A percentile compares a stretch with the other conserved stretches of the same genome.
These are phyloP conservation scores for Hedychridium roseum DNA, from an alignment of 2,888 invertebrate genomes.

Conservation along the genomic window DNA sequence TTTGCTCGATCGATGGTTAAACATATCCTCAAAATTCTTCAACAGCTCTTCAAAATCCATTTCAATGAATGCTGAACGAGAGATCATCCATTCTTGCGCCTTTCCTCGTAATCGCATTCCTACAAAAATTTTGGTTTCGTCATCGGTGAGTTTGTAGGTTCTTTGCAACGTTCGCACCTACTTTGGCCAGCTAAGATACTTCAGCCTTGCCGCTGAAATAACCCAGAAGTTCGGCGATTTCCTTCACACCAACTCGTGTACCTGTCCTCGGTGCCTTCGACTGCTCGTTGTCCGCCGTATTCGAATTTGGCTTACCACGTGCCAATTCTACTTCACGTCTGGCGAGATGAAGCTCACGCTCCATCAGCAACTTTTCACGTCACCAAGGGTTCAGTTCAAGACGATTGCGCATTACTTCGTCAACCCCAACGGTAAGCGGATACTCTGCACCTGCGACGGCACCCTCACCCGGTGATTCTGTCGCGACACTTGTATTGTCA, in stretches of 20 bases:
- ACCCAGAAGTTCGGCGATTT: constrained; percentile 15
- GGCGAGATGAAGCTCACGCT: background rate
- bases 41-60: constrained; percentile 9
- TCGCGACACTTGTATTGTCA: background rate
- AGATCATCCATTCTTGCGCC: constrained; percentile 22
- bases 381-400: constrained; percentile 1
- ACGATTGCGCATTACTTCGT: background rate
- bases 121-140: constrained; percentile 19
- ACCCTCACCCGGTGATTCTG: background rate
- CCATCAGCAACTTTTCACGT: constrained; percentile 8
- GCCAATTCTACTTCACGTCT: constrained; percentile 7
- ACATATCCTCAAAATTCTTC: constrained; percentile 16
- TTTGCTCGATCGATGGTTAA: constrained; percentile 11
- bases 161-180: constrained; percentile 11
- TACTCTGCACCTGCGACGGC: background rate
- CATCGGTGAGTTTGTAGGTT: constrained; percentile 15
- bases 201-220: constrained; percentile 14
- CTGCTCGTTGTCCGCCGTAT: background rate
- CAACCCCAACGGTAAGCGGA: background rate
- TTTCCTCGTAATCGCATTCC: constrained; percentile 16
- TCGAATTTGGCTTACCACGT: background rate
- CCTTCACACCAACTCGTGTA: constrained; percentile 1
- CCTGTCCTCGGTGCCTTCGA: background rate
- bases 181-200: constrained; percentile 17
- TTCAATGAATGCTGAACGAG: constrained; percentile 17